phyloP scores from a whole-genome alignment of 2,797 vertebrate species.

The Glossophaga mutica region DNA sequence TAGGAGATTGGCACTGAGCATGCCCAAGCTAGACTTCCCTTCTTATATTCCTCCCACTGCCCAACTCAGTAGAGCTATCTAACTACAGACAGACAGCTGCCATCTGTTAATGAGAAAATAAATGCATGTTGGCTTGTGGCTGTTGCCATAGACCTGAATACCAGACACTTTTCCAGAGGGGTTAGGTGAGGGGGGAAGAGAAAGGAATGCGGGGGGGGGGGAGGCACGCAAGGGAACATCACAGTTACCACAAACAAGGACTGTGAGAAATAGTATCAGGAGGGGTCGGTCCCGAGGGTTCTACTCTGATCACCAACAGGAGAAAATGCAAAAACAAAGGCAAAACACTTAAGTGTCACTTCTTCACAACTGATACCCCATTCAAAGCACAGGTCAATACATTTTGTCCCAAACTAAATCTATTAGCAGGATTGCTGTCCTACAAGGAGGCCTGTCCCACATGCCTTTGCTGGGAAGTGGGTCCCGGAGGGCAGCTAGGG shows the following conservation, averaged over 20 bases:
- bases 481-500: not conserved
- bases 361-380: not conserved
- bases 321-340: not conserved
- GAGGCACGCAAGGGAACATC: not conserved
- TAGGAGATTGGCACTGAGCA: constrained; percentile 1
- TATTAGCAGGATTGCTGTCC: not conserved
- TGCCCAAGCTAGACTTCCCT: not conserved
- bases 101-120: constrained; percentile 23
- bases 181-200: constrained; percentile 8
- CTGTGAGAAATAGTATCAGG: not conserved
- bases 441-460: not conserved
- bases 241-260: not conserved
- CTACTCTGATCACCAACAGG: not conserved
- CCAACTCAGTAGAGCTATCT: not conserved
- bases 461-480: not conserved
- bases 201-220: not conserved
- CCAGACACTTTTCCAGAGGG: not conserved
- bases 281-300: not conserved
- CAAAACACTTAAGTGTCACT: not conserved
- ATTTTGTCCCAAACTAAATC: not conserved
- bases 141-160: not conserved
- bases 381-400: not conserved
- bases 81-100: constrained; percentile 10
- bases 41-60: not conserved
- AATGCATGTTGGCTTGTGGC: not conserved